Base-by-base conservation (phyloP, 2,113 vertebrate genomes). In the Etheostoma spectabile region DNA sequence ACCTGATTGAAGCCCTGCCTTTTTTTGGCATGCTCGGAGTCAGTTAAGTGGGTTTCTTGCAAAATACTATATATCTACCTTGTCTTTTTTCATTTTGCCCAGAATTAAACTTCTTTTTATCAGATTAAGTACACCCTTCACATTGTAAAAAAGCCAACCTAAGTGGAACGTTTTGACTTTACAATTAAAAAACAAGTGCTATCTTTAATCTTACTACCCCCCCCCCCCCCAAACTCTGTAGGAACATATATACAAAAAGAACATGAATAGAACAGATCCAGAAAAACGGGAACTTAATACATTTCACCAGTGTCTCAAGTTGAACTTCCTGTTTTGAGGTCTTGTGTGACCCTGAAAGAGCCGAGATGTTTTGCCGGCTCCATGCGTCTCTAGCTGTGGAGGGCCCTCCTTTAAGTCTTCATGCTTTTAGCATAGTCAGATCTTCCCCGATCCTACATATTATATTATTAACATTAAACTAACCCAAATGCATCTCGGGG, bases 321-420 rank as follows among this genome's bases (percentile, higher is more conserved):
- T 59, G 1, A 62, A 67, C 75, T 61, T 78, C 46, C 57, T 60
- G 46, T 49, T 49, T 18, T 49, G 46, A 49, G 46, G 55, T 78
- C 56, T 61, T 11, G 22, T 35, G 46, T 48, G 46, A 48, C 46
- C 46, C n/a, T 38, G 24, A 16, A 35, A 14, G 46, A 38, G 48
- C 57, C 3, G 1, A 10, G 8, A 24, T 33, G 4, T 6, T 52
- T 51, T 57, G 24, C 8, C 5, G 21, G 42, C 45, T 66, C 19
- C 27, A 27, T 27, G 27, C 27, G 27, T 27, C 65, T 61, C 24
- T 24, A 38, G 3, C 16, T 60, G 24, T 5, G 0, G 57, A 48
- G 46, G 46, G 46, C 46, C 15, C 15, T 48, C 46, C 46, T 14
- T 48, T 48, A 48, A 48, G 15, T 48, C 5, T 48, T 16, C 49